Conservation (phyloP, 2,888 invertebrate genomes). For the Heliconius sara region DNA sequence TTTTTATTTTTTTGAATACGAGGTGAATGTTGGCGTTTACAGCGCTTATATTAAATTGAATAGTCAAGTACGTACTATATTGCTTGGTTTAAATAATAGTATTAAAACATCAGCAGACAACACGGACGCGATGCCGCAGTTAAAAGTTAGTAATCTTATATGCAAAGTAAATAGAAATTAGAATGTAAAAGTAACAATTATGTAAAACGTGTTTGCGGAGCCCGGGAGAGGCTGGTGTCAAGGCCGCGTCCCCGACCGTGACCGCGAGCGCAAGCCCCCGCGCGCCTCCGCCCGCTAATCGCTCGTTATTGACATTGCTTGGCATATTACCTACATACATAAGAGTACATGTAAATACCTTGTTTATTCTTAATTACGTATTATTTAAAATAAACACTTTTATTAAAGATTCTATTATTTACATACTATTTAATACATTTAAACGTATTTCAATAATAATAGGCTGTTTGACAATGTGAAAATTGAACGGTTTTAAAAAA, state of each 20-base stretch:
- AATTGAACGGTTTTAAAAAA: too few relatives aligned
- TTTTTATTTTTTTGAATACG: too few relatives aligned
- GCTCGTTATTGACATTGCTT: constrained; percentile 30
- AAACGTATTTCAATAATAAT: neutral
- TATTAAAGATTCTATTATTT: too few relatives aligned
- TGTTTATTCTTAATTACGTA: constrained; percentile 5
- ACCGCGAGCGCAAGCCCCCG: constrained; percentile 56
- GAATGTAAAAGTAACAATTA: constrained; percentile 43
- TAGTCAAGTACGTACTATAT: too few relatives aligned
- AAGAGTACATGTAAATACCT: neutral
- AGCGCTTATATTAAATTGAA: too few relatives aligned
- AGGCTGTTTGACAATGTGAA: too few relatives aligned
- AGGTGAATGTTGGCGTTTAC: too few relatives aligned
- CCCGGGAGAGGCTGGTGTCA: constrained; percentile 74
- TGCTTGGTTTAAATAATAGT: too few relatives aligned
- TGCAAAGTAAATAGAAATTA: constrained; percentile 18
- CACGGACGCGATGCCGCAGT: neutral
- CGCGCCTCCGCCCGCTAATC: constrained; percentile 30
- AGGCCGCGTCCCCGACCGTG: constrained; percentile 80
- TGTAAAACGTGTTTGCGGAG: constrained; percentile 56
- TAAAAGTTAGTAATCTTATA: neutral
- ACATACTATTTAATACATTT: too few relatives aligned
- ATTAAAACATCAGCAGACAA: too few relatives aligned
- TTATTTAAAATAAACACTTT: neutral
- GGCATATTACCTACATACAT: constrained; percentile 28